A percentile compares a stretch with the other conserved stretches of the same genome.
Conservation (phyloP, 2,113 vertebrate species). For the Aptenodytes forsteri region DNA sequence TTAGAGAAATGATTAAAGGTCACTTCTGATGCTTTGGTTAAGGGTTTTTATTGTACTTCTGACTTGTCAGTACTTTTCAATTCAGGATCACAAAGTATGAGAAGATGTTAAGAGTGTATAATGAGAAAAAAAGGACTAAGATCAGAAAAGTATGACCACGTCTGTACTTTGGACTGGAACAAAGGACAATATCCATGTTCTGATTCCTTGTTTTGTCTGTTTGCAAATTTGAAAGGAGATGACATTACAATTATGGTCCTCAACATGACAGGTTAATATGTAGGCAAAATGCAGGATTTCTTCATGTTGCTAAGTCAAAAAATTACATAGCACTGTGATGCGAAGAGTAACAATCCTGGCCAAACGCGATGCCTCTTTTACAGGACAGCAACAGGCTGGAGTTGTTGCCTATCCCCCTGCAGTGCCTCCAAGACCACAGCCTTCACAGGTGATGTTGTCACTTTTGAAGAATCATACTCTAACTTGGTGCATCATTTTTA, state of each 20-base stretch:
- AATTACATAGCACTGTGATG: not conserved
- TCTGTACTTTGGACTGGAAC: not conserved
- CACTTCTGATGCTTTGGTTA: not conserved
- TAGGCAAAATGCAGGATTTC: not conserved
- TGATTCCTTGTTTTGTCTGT: not conserved
- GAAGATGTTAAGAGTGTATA: not conserved
- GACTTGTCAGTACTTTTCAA: not conserved
- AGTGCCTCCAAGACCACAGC: constrained; percentile 93
- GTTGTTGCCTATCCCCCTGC: constrained; percentile 91
- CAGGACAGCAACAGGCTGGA: constrained; percentile 85
- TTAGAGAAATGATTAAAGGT: not conserved
- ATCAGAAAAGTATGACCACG: not conserved
- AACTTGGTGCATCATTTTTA: not conserved
- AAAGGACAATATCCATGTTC: not conserved
- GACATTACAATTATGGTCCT: not conserved
- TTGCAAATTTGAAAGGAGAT: not conserved
- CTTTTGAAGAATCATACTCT: not conserved
- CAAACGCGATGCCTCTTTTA: not conserved
- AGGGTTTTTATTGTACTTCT: not conserved
- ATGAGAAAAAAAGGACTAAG: not conserved
- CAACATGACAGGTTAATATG: not conserved
- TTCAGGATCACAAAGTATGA: not conserved
- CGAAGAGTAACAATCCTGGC: not conserved
- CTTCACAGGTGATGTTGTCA: constrained; percentile 84
- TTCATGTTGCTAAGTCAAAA: not conserved